Evolutionary conservation across 2,113 vertebrate genomes (phyloP).

Genomic region (Sceloporus tristichus): DNA sequence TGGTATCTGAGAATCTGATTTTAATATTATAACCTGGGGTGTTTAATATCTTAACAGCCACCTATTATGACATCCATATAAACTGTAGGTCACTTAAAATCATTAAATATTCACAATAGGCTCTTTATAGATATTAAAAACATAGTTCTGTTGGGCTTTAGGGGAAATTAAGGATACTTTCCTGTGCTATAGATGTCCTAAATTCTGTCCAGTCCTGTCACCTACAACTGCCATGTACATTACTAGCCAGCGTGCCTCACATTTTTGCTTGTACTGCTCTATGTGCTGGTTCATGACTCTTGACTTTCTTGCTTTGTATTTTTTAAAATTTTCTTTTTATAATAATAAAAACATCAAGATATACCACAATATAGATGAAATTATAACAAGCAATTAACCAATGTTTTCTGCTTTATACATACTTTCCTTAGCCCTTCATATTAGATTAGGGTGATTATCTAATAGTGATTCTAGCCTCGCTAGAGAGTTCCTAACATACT

Average conservation of each 20-base stretch:
- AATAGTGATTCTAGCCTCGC: no score
- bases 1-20: constrained; percentile 9
- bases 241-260: neutral
- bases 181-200: constrained; percentile 4
- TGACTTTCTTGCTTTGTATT: neutral
- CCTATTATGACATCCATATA: neutral
- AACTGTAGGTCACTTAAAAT: neutral
- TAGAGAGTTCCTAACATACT: no score
- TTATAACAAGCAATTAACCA: no score
- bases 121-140: neutral
- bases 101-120: neutral
- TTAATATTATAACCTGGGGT: neutral
- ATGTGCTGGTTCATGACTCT: neutral
- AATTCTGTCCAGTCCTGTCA: neutral
- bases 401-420: no score
- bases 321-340: neutral
- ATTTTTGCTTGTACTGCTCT: neutral
- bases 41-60: neutral
- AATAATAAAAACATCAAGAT: no score
- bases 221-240: neutral
- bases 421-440: no score
- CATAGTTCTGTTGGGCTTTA: neutral
- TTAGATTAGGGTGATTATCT: no score
- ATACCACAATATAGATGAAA: no score
- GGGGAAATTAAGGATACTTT: neutral